These are phyloP conservation scores for Gonioctena quinquepunctata DNA, from an alignment of 1,140 invertebrate species.

Conservation along the genomic window DNA sequence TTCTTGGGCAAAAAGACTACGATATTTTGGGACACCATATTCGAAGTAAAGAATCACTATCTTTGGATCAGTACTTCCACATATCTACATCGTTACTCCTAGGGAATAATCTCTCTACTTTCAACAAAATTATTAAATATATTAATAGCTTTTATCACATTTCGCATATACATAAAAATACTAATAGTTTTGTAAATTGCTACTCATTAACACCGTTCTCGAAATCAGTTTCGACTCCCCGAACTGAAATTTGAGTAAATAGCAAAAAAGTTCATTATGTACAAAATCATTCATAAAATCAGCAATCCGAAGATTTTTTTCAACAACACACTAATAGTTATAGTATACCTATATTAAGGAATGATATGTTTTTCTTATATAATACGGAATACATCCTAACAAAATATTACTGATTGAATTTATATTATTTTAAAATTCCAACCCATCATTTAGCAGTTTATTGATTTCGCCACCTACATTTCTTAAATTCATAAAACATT, in stretches of 20 bases:
- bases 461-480: too few relatives aligned
- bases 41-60: neutral
- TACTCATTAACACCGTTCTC: neutral
- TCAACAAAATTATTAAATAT: neutral
- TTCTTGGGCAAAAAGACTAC: neutral
- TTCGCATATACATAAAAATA: neutral
- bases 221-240: neutral
- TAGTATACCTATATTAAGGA: conserved; percentile 1
- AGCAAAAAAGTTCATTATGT: neutral
- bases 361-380: conserved; percentile 8
- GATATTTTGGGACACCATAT: neutral
- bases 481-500: too few relatives aligned
- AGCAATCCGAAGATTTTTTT: neutral
- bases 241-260: neutral
- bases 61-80: neutral
- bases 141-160: neutral
- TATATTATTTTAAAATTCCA: too few relatives aligned
- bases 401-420: too few relatives aligned
- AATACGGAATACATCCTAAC: neutral
- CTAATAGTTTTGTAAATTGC: neutral
- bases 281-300: conserved; percentile 1
- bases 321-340: neutral
- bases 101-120: neutral
- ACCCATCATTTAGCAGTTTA: too few relatives aligned
- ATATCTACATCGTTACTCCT: neutral